These are phyloP conservation scores for Cylas formicarius DNA, from an alignment of 1,140 invertebrate genomes.

Conservation along the genomic window DNA sequence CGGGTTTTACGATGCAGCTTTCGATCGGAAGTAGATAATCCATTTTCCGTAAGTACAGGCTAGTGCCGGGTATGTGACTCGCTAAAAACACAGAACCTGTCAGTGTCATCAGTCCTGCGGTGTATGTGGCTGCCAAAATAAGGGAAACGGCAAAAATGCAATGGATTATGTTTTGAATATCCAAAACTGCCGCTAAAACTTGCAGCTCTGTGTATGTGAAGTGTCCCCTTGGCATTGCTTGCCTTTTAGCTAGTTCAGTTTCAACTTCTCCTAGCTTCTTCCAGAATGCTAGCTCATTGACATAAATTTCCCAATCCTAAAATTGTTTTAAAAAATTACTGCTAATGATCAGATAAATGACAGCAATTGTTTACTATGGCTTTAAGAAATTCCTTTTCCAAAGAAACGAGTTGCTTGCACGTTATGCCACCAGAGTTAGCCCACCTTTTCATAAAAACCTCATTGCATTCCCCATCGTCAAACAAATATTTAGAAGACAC, in stretches of 20 bases:
- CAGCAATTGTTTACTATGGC: constrained; percentile 82
- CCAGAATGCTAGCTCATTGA: constrained; percentile 64
- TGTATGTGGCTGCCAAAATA: constrained; percentile 63
- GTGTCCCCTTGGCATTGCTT: constrained; percentile 66
- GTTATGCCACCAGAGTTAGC: constrained; percentile 70
- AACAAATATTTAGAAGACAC: constrained; percentile 91
- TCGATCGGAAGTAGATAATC: no score
- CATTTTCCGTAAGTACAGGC: no score
- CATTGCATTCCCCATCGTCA: constrained; percentile 84
- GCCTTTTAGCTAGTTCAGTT: constrained; percentile 57
- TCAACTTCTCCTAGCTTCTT: constrained; percentile 61
- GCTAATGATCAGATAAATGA: background rate
- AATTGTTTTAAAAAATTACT: constrained; percentile 22
- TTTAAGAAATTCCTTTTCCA: constrained; percentile 81
- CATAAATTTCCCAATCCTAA: constrained; percentile 79
- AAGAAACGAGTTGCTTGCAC: constrained; percentile 65
- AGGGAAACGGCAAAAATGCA: constrained; percentile 54
- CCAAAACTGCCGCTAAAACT: constrained; percentile 49
- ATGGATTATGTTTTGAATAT: constrained; percentile 47
- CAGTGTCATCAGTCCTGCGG: constrained; percentile 62
- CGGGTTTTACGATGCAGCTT: background rate
- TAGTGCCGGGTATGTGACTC: constrained; percentile 50
- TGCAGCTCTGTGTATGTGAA: constrained; percentile 78
- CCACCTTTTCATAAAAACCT: constrained; percentile 85
- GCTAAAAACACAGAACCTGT: constrained; percentile 60